Evolutionary conservation across 2,113 vertebrate species (phyloP).

Genomic region (Collichthys lucidus): DNA sequence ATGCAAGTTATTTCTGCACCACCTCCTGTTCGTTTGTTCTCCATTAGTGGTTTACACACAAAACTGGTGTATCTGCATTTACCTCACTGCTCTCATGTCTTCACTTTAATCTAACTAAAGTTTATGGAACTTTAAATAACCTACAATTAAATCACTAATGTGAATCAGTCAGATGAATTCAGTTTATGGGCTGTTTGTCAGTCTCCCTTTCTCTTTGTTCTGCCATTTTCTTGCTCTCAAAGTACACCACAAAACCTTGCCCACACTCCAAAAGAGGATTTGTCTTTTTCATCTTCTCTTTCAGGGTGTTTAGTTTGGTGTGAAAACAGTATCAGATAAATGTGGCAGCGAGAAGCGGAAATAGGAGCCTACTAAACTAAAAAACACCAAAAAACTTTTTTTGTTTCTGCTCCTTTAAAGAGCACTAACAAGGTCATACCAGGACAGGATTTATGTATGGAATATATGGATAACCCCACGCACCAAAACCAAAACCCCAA

Average conservation of each 20-base stretch:
- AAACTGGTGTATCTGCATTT: not conserved
- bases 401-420: no score
- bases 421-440: not conserved
- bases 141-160: not conserved
- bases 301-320: not conserved
- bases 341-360: not conserved
- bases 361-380: not conserved
- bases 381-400: not conserved
- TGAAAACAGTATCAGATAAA: not conserved
- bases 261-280: not conserved
- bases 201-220: no score
- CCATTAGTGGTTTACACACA: not conserved
- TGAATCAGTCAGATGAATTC: no score
- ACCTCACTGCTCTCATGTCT: not conserved
- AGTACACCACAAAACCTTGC: not conserved
- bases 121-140: not conserved
- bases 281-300: not conserved
- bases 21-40: not conserved
- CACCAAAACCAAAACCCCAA: not conserved
- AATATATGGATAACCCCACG: not conserved
- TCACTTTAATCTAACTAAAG: not conserved
- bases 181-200: not conserved
- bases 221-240: not conserved
- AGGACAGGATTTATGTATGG: not conserved
- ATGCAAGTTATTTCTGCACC: constrained; percentile 60